A percentile compares a stretch with the other conserved stretches of the same genome.
Evolutionary conservation across 2,797 vertebrate species (phyloP).

Genomic region (Heteromormyrus szaboi): DNA sequence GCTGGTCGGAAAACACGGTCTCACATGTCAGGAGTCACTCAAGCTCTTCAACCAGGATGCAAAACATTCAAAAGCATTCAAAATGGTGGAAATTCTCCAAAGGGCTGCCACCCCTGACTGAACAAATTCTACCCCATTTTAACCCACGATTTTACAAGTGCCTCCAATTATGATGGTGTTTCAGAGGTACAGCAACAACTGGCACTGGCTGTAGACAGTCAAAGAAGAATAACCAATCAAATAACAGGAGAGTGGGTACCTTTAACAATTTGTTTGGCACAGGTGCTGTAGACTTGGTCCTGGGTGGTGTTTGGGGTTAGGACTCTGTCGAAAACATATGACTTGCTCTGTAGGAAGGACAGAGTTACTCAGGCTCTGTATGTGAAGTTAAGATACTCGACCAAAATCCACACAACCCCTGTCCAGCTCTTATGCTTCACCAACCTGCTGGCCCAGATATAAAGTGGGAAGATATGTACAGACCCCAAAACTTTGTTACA

Average conservation of each 20-base stretch:
- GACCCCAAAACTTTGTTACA: not conserved
- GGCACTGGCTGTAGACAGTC: not conserved
- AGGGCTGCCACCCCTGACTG: not conserved
- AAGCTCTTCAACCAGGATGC: not conserved
- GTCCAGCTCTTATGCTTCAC: not conserved
- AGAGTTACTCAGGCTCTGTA: not conserved
- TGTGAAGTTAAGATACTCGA: not conserved
- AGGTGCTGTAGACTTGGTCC: conserved; percentile 83
- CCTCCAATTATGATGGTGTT: not conserved
- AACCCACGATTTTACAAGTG: not conserved
- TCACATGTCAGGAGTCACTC: not conserved
- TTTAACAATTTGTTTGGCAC: conserved; percentile 87
- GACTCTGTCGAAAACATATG: conserved; percentile 81
- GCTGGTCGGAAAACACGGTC: not conserved
- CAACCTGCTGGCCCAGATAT: not conserved
- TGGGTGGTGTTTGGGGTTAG: conserved; percentile 79
- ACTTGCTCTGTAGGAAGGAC: conserved; percentile 70
- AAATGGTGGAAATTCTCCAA: not conserved
- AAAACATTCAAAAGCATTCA: not conserved
- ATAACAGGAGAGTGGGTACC: conserved; percentile 51
- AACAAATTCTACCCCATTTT: not conserved
- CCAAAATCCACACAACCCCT: not conserved
- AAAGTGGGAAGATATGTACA: not conserved
- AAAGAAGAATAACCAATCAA: not conserved
- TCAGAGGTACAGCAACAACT: not conserved